phyloP scores from a whole-genome alignment of 2,113 vertebrate species.

The Amazona vittata region DNA sequence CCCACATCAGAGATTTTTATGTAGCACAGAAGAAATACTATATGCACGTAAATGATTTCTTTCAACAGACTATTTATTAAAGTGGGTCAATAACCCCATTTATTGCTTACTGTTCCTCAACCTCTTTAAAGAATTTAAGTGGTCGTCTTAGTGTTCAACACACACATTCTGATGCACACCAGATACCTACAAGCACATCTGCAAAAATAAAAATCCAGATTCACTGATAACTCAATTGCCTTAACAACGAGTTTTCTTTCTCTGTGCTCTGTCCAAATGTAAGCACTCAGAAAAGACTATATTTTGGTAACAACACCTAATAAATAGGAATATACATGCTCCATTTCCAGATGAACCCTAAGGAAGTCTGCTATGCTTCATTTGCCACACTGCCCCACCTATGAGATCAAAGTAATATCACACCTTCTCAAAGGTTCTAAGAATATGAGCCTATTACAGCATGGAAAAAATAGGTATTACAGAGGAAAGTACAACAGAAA shows the following conservation, averaged over 20 bases:
- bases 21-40: not conserved
- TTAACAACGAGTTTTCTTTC: not conserved
- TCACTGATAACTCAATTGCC: not conserved
- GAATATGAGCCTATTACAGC: constrained; percentile 7
- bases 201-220: not conserved
- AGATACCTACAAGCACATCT: not conserved
- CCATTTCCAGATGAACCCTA: not conserved
- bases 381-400: not conserved
- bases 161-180: not conserved
- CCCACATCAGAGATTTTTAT: not conserved
- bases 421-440: constrained; percentile 7
- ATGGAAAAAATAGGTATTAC: not conserved
- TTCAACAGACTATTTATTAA: constrained; percentile 16
- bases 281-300: not conserved
- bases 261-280: not conserved
- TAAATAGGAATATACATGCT: not conserved
- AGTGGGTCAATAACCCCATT: not conserved
- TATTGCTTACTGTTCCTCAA: not conserved
- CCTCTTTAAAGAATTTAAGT: not conserved
- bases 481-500: not conserved
- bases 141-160: not conserved
- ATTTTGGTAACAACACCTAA: not conserved
- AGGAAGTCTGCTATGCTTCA: not conserved
- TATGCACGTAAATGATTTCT: not conserved
- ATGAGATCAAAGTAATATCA: constrained; percentile 3